Conservation (phyloP, 2,113 vertebrate genomes). For the Castor canadensis region DNA sequence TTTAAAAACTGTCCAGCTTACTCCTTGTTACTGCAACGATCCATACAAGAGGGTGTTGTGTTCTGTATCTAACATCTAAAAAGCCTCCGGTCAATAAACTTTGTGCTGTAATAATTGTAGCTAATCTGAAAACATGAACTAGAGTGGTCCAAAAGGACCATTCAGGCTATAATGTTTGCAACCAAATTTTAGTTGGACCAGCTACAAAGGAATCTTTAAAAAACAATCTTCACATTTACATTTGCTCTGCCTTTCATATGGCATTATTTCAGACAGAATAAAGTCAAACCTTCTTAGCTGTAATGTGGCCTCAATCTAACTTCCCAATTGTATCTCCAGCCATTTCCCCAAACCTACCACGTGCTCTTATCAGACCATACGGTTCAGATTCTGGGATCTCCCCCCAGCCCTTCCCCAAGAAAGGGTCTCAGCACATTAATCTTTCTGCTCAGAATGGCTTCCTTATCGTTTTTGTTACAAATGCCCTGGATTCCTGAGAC, state of each 20-base stretch:
- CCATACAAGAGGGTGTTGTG: neutral
- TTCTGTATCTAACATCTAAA: neutral
- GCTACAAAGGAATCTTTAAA: conserved; percentile 33
- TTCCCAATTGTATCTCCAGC: neutral
- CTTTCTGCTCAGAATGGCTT: neutral
- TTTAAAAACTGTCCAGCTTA: neutral
- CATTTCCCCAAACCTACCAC: neutral
- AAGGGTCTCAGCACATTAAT: neutral
- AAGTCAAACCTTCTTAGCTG: neutral
- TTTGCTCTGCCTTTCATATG: neutral
- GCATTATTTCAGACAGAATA: neutral
- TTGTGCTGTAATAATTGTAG: neutral
- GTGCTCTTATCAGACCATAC: neutral
- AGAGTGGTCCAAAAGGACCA: conserved; percentile 12
- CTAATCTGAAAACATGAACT: conserved; percentile 26
- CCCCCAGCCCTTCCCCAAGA: neutral
- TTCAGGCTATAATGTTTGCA: neutral
- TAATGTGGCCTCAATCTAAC: neutral
- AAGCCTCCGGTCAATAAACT: neutral
- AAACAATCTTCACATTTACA: conserved; percentile 19
- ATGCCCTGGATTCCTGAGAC: neutral
- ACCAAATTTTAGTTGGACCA: neutral
- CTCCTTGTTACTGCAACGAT: neutral
- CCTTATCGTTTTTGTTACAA: neutral
- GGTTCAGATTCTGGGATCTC: neutral